Evolutionary conservation across 2,888 invertebrate species (phyloP).

Genomic region (Theristus sp.): DNA sequence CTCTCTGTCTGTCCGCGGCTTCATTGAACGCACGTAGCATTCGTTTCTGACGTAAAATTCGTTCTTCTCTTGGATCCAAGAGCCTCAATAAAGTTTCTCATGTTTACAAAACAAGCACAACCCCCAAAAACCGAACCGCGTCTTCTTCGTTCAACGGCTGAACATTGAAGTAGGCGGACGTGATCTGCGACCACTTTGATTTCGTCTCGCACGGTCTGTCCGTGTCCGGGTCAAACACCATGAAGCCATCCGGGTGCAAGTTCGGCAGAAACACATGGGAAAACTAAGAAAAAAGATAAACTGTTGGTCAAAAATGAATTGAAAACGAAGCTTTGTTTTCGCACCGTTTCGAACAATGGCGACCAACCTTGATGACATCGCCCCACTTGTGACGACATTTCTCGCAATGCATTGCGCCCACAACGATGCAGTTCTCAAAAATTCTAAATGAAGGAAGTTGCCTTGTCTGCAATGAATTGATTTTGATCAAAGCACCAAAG

Average conservation of each 20-base stretch:
- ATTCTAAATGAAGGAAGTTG: background rate
- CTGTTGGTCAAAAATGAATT: too few relatives aligned
- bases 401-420: background rate
- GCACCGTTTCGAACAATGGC: background rate
- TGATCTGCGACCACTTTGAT: background rate
- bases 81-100: too few relatives aligned
- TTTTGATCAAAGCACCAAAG: background rate
- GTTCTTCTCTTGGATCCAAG: too few relatives aligned
- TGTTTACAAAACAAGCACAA: too few relatives aligned
- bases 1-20: too few relatives aligned
- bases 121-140: too few relatives aligned
- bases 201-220: background rate
- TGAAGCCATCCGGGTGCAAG: background rate
- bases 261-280: background rate
- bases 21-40: too few relatives aligned
- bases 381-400: background rate
- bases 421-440: background rate
- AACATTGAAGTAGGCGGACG: background rate
- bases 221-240: background rate
- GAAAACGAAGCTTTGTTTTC: background rate
- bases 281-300: background rate
- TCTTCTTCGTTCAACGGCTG: too few relatives aligned
- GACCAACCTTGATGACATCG: background rate
- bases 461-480: background rate
- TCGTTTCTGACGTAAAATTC: too few relatives aligned